phyloP scores from a whole-genome alignment of 2,797 vertebrate species.

The Brachyalestes nurse region DNA sequence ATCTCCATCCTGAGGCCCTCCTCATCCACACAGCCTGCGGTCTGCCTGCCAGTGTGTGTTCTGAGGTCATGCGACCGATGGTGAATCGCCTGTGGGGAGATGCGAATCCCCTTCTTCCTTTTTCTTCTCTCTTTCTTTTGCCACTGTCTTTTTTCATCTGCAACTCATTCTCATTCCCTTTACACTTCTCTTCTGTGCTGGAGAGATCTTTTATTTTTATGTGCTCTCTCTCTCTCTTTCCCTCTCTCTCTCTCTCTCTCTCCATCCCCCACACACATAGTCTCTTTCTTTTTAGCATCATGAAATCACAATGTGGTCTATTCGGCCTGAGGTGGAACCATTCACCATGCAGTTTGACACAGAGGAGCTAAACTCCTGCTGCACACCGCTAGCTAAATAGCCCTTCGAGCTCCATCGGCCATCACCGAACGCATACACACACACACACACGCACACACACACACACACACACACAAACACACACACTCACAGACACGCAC shows the following conservation, averaged over 20 bases:
- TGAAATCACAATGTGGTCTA: constrained; percentile 83
- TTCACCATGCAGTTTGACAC: constrained; percentile 80
- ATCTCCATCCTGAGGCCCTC: constrained; percentile 29
- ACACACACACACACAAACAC: constrained; percentile 60
- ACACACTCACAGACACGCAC: constrained; percentile 54
- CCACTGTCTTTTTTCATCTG: constrained; percentile 31
- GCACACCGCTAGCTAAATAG: constrained; percentile 64
- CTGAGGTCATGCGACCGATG: constrained; percentile 66
- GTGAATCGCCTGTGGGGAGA: constrained; percentile 68
- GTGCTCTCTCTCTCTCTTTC: constrained; percentile 46
- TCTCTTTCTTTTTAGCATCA: constrained; percentile 62
- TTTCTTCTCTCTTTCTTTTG: constrained; percentile 67
- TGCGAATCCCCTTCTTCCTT: constrained; percentile 72
- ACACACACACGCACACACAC: constrained; percentile 39
- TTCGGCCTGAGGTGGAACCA: constrained; percentile 79
- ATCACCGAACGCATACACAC: constrained; percentile 35
- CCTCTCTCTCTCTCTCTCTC: background rate
- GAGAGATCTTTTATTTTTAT: constrained; percentile 63
- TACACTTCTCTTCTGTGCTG: constrained; percentile 44
- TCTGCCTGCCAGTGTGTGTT: constrained; percentile 69
- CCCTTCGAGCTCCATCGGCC: constrained; percentile 49
- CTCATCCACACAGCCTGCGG: constrained; percentile 71
- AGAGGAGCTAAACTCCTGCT: constrained; percentile 66
- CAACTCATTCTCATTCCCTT: constrained; percentile 56
- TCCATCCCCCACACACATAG: constrained; percentile 34